Evolutionary conservation across 2,888 invertebrate species (phyloP).

Genomic region (Caenorhabditis sp.): DNA sequence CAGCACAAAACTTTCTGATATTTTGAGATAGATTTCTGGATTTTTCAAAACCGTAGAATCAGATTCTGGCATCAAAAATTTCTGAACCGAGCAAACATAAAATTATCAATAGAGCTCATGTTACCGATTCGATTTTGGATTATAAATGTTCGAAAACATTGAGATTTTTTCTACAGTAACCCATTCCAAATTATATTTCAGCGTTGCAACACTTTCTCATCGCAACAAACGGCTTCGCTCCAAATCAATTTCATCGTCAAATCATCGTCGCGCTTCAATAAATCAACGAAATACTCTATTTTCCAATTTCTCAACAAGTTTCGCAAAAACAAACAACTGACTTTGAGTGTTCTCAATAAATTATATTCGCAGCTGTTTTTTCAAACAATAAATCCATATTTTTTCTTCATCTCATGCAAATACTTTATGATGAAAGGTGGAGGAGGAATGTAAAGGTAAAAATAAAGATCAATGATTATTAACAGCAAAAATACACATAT

Average conservation of each 20-base stretch:
- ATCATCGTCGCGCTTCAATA: not conserved
- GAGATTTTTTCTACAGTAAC: no score
- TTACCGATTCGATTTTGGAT: no score
- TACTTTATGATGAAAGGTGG: not conserved
- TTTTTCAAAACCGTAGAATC: no score
- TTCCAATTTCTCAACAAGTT: no score
- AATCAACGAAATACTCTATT: no score
- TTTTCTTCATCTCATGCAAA: not conserved
- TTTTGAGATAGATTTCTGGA: no score
- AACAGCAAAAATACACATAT: not conserved
- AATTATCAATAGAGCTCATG: no score
- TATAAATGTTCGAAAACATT: no score
- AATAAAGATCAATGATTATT: slow-evolving; percentile 3
- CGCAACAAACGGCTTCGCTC: slow-evolving; percentile 1
- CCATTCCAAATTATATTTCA: no score
- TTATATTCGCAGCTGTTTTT: not conserved
- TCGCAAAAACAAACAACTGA: not conserved
- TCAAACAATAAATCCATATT: not conserved
- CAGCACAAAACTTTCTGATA: no score
- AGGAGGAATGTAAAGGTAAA: slow-evolving; percentile 12
- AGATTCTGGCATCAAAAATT: no score
- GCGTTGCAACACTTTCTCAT: not conserved
- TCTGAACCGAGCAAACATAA: no score
- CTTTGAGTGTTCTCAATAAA: not conserved
- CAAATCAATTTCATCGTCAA: not conserved